Conservation (phyloP, 2,113 vertebrate species). For the Platysternon megacephalum region DNA sequence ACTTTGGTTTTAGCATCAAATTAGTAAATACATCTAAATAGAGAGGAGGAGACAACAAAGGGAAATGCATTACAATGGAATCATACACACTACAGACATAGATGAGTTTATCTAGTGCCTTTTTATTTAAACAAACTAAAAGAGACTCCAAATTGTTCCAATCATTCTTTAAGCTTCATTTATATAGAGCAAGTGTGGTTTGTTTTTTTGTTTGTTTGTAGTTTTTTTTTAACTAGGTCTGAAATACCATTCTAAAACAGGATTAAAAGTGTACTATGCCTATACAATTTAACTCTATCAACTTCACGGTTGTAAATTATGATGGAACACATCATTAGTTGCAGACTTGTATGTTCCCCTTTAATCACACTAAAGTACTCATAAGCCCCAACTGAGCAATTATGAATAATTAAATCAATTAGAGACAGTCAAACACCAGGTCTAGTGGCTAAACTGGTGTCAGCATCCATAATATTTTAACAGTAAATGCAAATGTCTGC, state of each 20-base stretch:
- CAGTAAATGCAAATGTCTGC: conserved; percentile 84
- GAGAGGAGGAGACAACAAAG: not conserved
- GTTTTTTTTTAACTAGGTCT: not conserved
- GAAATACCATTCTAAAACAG: conserved; percentile 40
- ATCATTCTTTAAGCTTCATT: not conserved
- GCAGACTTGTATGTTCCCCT: conserved; percentile 70
- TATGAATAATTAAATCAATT: conserved; percentile 98
- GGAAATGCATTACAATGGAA: not conserved
- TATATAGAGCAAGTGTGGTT: not conserved
- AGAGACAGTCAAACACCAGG: conserved; percentile 85
- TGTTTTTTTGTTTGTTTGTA: not conserved
- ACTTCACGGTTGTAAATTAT: conserved; percentile 81
- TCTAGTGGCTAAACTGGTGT: conserved; percentile 81
- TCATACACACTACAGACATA: not conserved
- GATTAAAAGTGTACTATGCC: conserved; percentile 78
- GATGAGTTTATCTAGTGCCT: not conserved
- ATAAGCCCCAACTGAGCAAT: conserved; percentile 89
- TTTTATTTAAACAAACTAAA: not conserved
- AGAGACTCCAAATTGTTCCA: not conserved
- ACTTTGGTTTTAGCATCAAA: not conserved
- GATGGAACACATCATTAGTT: conserved; percentile 85
- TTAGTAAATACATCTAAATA: not conserved
- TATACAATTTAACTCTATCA: conserved; percentile 73
- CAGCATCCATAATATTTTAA: conserved; percentile 90
- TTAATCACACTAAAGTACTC: conserved; percentile 82